Evolutionary conservation across 1,140 invertebrate genomes (phyloP).

Genomic region (Thalassaphorura encarpata): DNA sequence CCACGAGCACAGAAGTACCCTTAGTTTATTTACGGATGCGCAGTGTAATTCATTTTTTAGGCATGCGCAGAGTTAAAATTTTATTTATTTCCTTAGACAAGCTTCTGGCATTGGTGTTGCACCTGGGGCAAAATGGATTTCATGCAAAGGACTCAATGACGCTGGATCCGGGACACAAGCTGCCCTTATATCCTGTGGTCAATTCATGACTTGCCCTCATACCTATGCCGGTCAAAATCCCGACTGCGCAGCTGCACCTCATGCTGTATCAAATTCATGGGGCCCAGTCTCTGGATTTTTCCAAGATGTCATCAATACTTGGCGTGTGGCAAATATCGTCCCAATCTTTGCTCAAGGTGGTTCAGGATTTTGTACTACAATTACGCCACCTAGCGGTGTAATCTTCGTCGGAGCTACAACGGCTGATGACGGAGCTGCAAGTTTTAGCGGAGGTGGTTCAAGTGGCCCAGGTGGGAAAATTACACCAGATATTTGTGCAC

Average conservation of each 20-base stretch:
- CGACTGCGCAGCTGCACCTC: constrained; percentile 6
- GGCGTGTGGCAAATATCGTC: constrained; percentile 9
- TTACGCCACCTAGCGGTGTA: not conserved
- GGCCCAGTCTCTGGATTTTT: not conserved
- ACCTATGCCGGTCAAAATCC: not conserved
- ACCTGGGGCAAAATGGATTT: not conserved
- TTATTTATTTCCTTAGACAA: not conserved
- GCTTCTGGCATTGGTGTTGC: constrained; percentile 3
- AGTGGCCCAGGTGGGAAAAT: constrained; percentile 1
- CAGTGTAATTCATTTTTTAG: not conserved
- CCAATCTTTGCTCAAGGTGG: constrained; percentile 18
- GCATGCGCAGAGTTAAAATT: not conserved
- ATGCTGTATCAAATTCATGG: constrained; percentile 14
- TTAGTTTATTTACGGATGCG: not conserved
- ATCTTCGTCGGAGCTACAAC: constrained; percentile 11
- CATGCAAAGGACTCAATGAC: not conserved
- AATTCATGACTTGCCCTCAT: constrained; percentile 5
- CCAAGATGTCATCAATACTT: constrained; percentile 1
- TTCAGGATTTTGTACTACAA: constrained; percentile 13
- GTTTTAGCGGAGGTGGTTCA: constrained; percentile 10
- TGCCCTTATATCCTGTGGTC: constrained; percentile 3
- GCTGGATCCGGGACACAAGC: not conserved
- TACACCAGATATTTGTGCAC: constrained; percentile 19
- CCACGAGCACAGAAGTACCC: not conserved
- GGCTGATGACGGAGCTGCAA: not conserved